Percentiles rank a stretch among this genome's conserved stretches.
phyloP scores from a whole-genome alignment of 1,140 invertebrate genomes.

The Theocolax elegans region DNA sequence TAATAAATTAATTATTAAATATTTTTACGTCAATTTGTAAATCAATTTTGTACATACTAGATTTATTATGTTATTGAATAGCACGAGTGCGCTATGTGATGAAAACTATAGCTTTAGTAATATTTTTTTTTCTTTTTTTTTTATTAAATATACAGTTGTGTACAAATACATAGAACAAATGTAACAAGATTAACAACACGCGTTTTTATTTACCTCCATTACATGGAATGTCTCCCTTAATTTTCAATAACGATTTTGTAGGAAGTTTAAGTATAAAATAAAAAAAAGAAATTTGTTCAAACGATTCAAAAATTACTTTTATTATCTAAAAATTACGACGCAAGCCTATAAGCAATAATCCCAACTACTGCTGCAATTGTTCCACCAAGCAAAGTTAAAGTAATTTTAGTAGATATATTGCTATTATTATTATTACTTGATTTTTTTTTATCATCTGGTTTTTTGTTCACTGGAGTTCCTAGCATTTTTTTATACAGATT shows the following conservation, averaged over 20 bases:
- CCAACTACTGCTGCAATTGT: conserved; percentile 55
- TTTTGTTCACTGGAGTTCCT: conserved; percentile 55
- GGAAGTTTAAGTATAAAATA: background rate
- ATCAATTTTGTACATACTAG: conserved; percentile 35
- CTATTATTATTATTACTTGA: conserved; percentile 39
- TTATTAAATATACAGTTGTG: conserved; percentile 44
- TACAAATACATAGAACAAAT: conserved; percentile 43
- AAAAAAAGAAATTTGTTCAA: conserved; percentile 25
- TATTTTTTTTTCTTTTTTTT: no score
- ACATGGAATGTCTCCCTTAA: conserved; percentile 37
- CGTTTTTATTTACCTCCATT: conserved; percentile 32
- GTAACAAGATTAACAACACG: conserved; percentile 39
- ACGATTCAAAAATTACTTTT: conserved; percentile 49
- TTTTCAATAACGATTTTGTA: background rate
- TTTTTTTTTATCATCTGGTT: conserved; percentile 39
- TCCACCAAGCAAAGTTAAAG: conserved; percentile 61
- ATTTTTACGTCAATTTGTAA: conserved; percentile 36
- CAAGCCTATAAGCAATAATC: conserved; percentile 59
- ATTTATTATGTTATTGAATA: conserved; percentile 35
- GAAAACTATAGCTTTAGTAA: conserved; percentile 25
- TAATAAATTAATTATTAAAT: conserved; percentile 37
- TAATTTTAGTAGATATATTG: conserved; percentile 45
- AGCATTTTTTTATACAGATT: conserved; percentile 77
- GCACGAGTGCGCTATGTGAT: conserved; percentile 23
- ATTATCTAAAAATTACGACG: conserved; percentile 47